These are phyloP conservation scores for Caerostris extrusa DNA, from an alignment of 1,140 invertebrate species.

Conservation along the genomic window DNA sequence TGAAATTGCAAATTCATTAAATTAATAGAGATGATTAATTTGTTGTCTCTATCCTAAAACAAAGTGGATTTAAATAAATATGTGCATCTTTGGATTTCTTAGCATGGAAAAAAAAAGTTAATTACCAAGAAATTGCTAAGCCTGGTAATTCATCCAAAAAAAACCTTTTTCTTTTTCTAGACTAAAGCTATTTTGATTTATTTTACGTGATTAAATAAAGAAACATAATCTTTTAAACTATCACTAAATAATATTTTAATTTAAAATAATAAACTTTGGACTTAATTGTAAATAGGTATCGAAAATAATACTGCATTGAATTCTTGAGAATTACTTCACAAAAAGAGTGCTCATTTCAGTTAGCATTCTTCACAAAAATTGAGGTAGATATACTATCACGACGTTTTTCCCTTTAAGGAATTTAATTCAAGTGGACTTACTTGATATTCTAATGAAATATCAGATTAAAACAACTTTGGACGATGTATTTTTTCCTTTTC, in stretches of 20 bases:
- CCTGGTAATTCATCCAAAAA: too few relatives aligned
- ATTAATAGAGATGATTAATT: too few relatives aligned
- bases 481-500: not conserved
- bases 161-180: too few relatives aligned
- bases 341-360: too few relatives aligned
- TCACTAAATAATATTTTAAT: conserved; percentile 1
- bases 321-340: not conserved
- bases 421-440: conserved; percentile 31
- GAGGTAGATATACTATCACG: not conserved
- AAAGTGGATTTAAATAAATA: too few relatives aligned
- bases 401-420: not conserved
- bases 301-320: not conserved
- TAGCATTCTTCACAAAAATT: not conserved
- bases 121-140: too few relatives aligned
- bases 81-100: too few relatives aligned
- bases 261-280: not conserved
- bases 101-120: too few relatives aligned
- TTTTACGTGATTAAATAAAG: too few relatives aligned
- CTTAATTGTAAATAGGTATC: not conserved
- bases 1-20: too few relatives aligned
- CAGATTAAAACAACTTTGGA: conserved; percentile 58
- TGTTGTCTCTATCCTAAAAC: too few relatives aligned
- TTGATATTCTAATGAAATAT: conserved; percentile 8
- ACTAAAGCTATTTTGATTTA: too few relatives aligned
- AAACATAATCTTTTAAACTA: not conserved